These are phyloP conservation scores for Sternotherus odoratus DNA, from an alignment of 2,797 vertebrate species.

Conservation along the genomic window DNA sequence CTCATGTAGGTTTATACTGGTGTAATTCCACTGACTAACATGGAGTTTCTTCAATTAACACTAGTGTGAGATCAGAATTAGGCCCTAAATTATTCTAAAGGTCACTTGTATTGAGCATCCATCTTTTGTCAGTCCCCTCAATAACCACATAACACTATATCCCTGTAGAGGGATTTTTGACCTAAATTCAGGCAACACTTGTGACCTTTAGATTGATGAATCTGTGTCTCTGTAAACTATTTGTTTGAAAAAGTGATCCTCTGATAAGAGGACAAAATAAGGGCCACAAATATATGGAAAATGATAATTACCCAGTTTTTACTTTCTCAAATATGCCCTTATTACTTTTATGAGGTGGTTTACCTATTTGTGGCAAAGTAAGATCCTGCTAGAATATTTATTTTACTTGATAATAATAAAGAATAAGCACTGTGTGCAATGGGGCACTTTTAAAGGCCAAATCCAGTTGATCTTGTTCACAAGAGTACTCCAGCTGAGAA, in stretches of 20 bases:
- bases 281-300: neutral
- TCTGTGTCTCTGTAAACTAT: neutral
- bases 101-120: neutral
- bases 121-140: neutral
- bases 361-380: neutral
- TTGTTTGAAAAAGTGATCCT: neutral
- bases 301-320: neutral
- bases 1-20: neutral
- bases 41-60: neutral
- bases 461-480: constrained; percentile 9
- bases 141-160: neutral
- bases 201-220: neutral
- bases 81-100: neutral
- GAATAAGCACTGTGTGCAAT: neutral
- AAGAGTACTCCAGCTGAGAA: neutral
- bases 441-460: neutral
- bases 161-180: neutral
- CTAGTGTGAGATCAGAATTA: neutral
- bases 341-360: neutral
- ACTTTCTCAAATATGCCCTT: too few species aligned
- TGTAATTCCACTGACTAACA: neutral
- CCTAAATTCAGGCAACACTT: neutral
- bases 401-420: neutral
- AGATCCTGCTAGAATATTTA: neutral
- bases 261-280: neutral